Percentiles rank a stretch among this genome's conserved stretches.
Conservation (phyloP, 1,140 invertebrate species). For the Eumaeus atala region DNA sequence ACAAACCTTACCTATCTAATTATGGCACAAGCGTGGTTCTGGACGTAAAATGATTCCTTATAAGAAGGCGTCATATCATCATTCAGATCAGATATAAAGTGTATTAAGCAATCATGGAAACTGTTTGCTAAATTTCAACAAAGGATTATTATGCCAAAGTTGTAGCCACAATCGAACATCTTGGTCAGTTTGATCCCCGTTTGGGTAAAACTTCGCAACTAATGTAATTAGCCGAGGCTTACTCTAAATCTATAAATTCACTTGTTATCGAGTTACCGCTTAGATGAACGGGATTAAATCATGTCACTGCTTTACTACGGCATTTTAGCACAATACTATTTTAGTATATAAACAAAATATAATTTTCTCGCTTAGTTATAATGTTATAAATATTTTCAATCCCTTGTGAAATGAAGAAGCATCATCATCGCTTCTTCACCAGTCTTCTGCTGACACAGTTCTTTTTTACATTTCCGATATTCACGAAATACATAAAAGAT, state of each 20-base stretch:
- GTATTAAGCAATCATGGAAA: too few species aligned
- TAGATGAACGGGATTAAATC: background rate
- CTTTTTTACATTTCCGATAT: too few species aligned
- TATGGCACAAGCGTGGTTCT: too few species aligned
- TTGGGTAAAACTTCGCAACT: constrained; percentile 15
- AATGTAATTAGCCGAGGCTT: constrained; percentile 22
- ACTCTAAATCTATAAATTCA: constrained; percentile 11
- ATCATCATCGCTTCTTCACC: too few species aligned
- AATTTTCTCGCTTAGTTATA: background rate
- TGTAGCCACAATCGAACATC: constrained; percentile 17
- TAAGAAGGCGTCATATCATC: too few species aligned
- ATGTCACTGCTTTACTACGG: background rate
- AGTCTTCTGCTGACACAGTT: too few species aligned
- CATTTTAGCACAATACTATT: constrained; percentile 5
- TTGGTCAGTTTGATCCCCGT: constrained; percentile 19
- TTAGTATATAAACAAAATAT: background rate
- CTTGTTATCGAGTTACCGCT: background rate
- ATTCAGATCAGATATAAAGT: too few species aligned
- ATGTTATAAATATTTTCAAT: background rate
- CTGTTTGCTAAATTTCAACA: constrained; percentile 1
- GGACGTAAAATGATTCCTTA: too few species aligned
- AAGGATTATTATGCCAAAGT: constrained; percentile 17
- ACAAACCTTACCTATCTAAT: too few species aligned
- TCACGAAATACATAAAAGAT: too few species aligned
- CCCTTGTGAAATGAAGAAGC: too few species aligned